Conservation (phyloP, 2,888 invertebrate species). For the Phyllotreta cruciferae region DNA sequence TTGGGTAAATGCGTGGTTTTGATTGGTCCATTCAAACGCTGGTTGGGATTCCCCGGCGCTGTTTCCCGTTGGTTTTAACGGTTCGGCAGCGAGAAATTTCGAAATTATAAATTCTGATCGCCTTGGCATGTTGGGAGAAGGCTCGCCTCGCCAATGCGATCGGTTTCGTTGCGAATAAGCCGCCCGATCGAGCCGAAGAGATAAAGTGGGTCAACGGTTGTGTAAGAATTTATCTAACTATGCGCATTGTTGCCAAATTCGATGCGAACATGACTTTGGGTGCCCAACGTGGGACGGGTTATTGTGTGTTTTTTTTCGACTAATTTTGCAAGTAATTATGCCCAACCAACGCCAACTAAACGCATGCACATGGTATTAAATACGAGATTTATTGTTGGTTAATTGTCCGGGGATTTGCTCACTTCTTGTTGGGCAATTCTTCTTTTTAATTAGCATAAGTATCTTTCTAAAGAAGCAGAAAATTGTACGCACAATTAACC, state of each 20-base stretch:
- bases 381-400: conserved; percentile 5
- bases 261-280: conserved; percentile 12
- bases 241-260: conserved; percentile 38
- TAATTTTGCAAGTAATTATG: conserved; percentile 17
- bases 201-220: conserved; percentile 50
- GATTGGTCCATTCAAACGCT: too few species aligned
- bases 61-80: background rate
- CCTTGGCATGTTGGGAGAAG: conserved; percentile 32
- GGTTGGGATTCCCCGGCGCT: background rate
- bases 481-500: too few species aligned
- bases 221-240: conserved; percentile 48
- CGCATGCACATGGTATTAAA: background rate
- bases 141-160: conserved; percentile 37
- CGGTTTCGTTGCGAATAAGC: conserved; percentile 40
- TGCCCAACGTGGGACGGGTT: conserved; percentile 6
- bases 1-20: too few species aligned
- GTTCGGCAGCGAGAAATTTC: conserved; percentile 2
- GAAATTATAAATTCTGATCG: conserved; percentile 28
- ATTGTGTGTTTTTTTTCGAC: conserved; percentile 7
- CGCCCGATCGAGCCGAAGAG: conserved; percentile 42
- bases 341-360: conserved; percentile 9
- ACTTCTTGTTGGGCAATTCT: too few species aligned
- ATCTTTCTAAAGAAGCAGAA: too few species aligned
- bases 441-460: too few species aligned
- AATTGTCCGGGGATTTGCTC: background rate